These are phyloP conservation scores for Holotrichia oblita DNA, from an alignment of 1,140 invertebrate genomes.

Conservation along the genomic window DNA sequence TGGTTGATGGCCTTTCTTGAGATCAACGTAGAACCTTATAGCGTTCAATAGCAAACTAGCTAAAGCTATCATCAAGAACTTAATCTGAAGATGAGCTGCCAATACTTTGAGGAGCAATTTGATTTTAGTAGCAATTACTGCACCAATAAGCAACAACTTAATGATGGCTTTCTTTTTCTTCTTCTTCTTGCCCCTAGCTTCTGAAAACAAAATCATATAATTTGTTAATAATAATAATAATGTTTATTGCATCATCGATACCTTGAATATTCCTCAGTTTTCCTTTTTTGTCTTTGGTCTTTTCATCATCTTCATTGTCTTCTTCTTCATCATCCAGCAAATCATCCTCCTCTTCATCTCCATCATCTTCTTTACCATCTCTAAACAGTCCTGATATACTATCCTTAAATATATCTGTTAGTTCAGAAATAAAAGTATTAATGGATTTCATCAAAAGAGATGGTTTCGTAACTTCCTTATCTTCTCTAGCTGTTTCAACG, in stretches of 20 bases:
- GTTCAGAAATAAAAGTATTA: constrained; percentile 49
- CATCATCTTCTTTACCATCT: constrained; percentile 57
- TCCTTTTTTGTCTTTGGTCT: not conserved
- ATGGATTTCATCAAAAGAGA: constrained; percentile 52
- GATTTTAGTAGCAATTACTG: constrained; percentile 75
- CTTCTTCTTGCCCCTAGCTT: constrained; percentile 68
- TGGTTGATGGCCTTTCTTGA: constrained; percentile 73
- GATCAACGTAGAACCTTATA: constrained; percentile 74
- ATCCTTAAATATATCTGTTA: constrained; percentile 54
- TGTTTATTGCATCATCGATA: not conserved
- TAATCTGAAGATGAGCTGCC: constrained; percentile 75
- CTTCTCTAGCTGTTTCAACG: constrained; percentile 6
- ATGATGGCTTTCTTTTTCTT: constrained; percentile 69
- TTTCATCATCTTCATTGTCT: constrained; percentile 47
- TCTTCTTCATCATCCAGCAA: constrained; percentile 50
- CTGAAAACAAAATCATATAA: constrained; percentile 49
- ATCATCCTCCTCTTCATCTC: constrained; percentile 49
- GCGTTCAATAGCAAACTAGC: constrained; percentile 72
- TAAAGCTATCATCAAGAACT: constrained; percentile 77
- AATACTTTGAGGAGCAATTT: constrained; percentile 73
- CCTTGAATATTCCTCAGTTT: constrained; percentile 29
- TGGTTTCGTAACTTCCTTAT: constrained; percentile 47
- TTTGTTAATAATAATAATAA: not conserved
- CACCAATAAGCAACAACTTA: constrained; percentile 71
- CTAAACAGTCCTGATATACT: constrained; percentile 59